Base-by-base conservation (phyloP, 2,888 invertebrate species). In the Athalia rosae region DNA sequence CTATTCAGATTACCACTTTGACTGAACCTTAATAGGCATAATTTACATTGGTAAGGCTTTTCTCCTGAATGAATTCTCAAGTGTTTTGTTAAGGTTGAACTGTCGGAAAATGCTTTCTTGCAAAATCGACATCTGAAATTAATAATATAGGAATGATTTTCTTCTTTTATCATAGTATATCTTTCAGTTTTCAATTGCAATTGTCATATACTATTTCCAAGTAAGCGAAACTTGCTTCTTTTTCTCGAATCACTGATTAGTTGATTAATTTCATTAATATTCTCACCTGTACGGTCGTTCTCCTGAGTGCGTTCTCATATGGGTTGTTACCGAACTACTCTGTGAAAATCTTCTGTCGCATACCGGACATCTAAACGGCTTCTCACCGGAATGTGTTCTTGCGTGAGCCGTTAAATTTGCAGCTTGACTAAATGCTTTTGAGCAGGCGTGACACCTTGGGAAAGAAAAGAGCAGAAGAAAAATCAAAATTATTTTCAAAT, bases 221-320 rank as follows among this genome's bases (percentile, higher is more conserved):
- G 28, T 28, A 28, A 28, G 28, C 28, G 28, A 28, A 28, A 28
- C 28, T 28, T 28, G n/a, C 56, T 63, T 8, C 4, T 13, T 15
- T 15, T 76, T 1, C n/a, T 56, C n/a, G 64, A 58, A 73, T 9
- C 48, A 45, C 3, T 56, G 76, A 43, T 73, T 43, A 15, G 6
- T 45, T 28, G 64, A 71, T 48, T 76, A 43, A 71, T 63, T 15
- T 59, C 59, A 15, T 59, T 59, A 3, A 59, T 15, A 64, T 79
- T 87, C 90, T 90, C 86, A 93, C 92, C 94, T 93, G 90, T 99
- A 99, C 0, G 99, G 99, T 78, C 98, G 93, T 89, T 99, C 99
- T n/a, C 99, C 99, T n/a, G 98, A 98, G 91, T 99, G 99, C n/a
- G 99, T 99, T 88, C 99, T 93, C 98, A 99, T 98, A 92, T 99